A percentile compares a stretch with the other conserved stretches of the same genome.
Evolutionary conservation across 2,113 vertebrate genomes (phyloP).

Genomic region (Eulemur rufifrons): DNA sequence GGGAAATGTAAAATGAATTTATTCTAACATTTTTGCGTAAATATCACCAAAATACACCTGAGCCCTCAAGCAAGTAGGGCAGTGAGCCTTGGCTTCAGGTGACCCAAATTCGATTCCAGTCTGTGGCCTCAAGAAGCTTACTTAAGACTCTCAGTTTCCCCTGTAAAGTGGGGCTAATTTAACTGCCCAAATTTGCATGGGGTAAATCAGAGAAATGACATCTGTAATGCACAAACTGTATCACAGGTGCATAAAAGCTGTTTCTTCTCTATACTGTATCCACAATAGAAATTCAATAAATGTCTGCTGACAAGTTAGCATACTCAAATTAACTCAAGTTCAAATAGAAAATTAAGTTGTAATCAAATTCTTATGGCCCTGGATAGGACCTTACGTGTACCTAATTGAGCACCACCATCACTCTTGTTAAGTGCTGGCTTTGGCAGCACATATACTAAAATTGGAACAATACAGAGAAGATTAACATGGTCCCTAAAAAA

Average conservation of each 20-base stretch:
- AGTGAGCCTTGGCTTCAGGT: neutral
- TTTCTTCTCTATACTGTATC: neutral
- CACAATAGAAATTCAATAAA: neutral
- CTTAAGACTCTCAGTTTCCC: neutral
- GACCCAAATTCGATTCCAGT: neutral
- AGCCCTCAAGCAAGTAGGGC: neutral
- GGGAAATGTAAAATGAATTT: neutral
- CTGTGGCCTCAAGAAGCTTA: neutral
- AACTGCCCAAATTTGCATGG: neutral
- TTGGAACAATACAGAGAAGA: no score
- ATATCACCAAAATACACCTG: neutral
- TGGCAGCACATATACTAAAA: no score
- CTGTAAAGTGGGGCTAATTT: neutral
- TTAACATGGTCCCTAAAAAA: no score
- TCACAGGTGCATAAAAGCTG: neutral
- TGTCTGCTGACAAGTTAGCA: neutral
- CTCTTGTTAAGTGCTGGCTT: neutral
- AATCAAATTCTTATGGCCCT: neutral
- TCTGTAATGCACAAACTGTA: neutral
- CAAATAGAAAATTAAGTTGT: constrained; percentile 16
- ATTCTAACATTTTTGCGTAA: neutral
- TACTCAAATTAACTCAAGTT: neutral
- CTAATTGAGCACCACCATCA: neutral
- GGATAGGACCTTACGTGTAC: neutral
- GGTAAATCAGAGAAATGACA: constrained; percentile 26